phyloP scores from a whole-genome alignment of 2,797 vertebrate species.

The Columba guinea region DNA sequence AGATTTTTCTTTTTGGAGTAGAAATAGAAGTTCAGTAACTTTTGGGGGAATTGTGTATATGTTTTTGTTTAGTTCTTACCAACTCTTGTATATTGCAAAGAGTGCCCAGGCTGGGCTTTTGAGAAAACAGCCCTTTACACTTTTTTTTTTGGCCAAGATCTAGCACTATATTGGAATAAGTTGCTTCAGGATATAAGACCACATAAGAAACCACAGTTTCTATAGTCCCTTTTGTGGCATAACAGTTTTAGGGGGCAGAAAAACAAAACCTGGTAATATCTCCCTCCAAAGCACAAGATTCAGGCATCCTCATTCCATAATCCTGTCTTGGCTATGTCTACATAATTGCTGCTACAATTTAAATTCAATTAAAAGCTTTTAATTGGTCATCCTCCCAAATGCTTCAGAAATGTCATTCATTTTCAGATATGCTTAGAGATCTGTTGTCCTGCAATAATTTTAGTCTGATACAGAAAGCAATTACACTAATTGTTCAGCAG shows the following conservation, averaged over 20 bases:
- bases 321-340: not conserved
- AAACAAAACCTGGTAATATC: not conserved
- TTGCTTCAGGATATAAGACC: not conserved
- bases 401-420: not conserved
- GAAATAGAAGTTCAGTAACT: not conserved
- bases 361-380: conserved; percentile 52
- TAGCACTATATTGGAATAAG: not conserved
- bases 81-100: not conserved
- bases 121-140: not conserved
- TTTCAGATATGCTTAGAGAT: not conserved
- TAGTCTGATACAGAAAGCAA: conserved; percentile 14
- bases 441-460: not conserved
- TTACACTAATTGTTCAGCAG: not conserved
- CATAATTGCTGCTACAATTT: not conserved
- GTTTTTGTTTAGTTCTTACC: not conserved
- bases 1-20: not conserved
- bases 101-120: not conserved
- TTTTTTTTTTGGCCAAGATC: not conserved
- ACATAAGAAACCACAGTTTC: not conserved
- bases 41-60: not conserved
- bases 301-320: not conserved
- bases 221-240: not conserved
- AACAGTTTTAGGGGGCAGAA: not conserved
- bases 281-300: not conserved
- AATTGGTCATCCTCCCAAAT: conserved; percentile 33